Conservation (phyloP, 2,888 invertebrate genomes). For the Myopa tessellatipennis region DNA sequence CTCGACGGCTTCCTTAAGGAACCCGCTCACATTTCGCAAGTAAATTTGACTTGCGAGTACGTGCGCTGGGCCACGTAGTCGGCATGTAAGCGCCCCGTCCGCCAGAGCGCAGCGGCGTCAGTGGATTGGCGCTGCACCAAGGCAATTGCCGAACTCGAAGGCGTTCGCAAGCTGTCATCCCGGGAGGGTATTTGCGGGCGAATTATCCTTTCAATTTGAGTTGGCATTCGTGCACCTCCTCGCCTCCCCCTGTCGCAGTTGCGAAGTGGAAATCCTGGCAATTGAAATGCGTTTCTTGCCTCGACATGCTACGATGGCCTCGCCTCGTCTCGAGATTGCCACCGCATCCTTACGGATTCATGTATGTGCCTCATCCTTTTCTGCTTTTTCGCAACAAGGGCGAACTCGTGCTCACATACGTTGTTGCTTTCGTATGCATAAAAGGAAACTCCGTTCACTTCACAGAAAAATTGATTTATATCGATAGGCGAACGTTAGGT, state of each 20-base stretch:
- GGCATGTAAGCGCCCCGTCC: neutral
- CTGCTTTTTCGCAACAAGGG: neutral
- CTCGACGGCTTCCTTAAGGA: conserved; percentile 31
- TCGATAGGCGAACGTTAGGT: conserved; percentile 43
- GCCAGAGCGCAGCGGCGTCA: conserved; percentile 3
- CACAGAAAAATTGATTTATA: conserved; percentile 48
- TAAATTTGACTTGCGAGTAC: conserved; percentile 64
- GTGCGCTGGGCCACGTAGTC: conserved; percentile 52
- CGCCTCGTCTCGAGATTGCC: neutral
- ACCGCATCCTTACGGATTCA: neutral
- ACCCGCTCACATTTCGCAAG: conserved; percentile 43
- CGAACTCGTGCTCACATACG: neutral
- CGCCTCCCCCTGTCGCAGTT: neutral
- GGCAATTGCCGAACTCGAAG: conserved; percentile 65
- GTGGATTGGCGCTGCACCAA: conserved; percentile 55
- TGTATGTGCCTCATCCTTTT: too few species aligned
- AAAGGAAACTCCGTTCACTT: conserved; percentile 27
- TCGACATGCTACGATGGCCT: neutral
- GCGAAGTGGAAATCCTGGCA: conserved; percentile 21
- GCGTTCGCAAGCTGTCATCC: conserved; percentile 57
- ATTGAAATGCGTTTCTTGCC: conserved; percentile 25
- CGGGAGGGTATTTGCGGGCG: conserved; percentile 66
- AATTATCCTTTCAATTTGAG: conserved; percentile 68
- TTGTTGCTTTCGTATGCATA: conserved; percentile 24
- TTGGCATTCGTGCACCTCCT: conserved; percentile 62